A percentile compares a stretch with the other conserved stretches of the same genome.
phyloP scores from a whole-genome alignment of 23 tunicate genomes.

The Ciona savignyi region DNA sequence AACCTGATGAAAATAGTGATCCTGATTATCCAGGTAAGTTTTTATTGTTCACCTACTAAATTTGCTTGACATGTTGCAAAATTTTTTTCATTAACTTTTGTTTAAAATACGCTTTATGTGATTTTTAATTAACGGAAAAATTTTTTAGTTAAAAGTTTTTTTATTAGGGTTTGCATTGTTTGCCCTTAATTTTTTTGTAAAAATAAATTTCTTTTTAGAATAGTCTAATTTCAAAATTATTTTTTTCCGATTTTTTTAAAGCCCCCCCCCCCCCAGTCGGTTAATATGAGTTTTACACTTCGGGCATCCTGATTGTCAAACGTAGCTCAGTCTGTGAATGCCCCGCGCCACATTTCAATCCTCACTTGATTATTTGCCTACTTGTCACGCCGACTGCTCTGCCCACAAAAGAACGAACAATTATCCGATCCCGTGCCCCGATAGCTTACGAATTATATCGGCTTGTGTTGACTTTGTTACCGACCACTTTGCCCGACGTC shows the following conservation, averaged over 20 bases:
- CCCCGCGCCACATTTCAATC: background rate
- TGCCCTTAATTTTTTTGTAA: background rate
- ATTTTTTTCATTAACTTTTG: too few relatives aligned
- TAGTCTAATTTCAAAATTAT: background rate
- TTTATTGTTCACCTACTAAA: too few relatives aligned
- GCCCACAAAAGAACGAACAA: background rate
- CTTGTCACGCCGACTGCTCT: background rate
- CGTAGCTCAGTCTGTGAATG: background rate
- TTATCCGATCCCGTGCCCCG: background rate
- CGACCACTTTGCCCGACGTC: background rate
- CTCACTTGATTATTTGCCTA: conserved; percentile 1
- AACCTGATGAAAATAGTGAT: too few relatives aligned
- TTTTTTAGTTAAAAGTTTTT: background rate
- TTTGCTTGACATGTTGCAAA: too few relatives aligned
- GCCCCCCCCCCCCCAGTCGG: background rate
- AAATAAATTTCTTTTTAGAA: background rate
- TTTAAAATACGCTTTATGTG: too few relatives aligned
- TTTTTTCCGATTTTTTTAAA: background rate
- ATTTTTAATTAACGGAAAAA: too few relatives aligned
- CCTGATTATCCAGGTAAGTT: too few relatives aligned
- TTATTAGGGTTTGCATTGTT: background rate
- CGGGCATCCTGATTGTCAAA: background rate
- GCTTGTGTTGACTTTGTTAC: background rate
- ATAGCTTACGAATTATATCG: background rate
- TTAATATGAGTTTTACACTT: too few relatives aligned